Evolutionary conservation across 2,888 invertebrate species (phyloP).

Genomic region (Nematopogon swammerdamellus): DNA sequence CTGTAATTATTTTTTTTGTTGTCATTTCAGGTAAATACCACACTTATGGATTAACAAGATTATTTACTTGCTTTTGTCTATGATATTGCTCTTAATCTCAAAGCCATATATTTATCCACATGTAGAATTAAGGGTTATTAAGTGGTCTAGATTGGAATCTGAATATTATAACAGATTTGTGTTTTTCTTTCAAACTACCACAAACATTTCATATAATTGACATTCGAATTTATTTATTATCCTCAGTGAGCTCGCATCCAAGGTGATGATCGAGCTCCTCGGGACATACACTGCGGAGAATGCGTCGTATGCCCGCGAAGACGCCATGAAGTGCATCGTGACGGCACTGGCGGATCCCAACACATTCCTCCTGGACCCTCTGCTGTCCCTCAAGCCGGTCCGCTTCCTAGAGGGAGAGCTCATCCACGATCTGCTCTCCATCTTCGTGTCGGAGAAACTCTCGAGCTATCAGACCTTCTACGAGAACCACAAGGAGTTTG

Average conservation of each 20-base stretch:
- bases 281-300: slow-evolving; percentile 97
- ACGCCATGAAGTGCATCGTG: slow-evolving; percentile 94
- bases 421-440: slow-evolving; percentile 89
- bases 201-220: too few relatives aligned
- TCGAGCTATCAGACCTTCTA: slow-evolving; percentile 92
- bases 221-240: too few relatives aligned
- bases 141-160: too few relatives aligned
- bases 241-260: slow-evolving; percentile 88
- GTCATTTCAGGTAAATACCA: too few relatives aligned
- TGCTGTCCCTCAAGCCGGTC: slow-evolving; percentile 91
- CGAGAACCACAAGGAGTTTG: slow-evolving; percentile 87
- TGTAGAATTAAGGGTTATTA: too few relatives aligned
- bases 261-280: slow-evolving; percentile 95
- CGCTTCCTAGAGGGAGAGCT: slow-evolving; percentile 92
- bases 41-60: too few relatives aligned
- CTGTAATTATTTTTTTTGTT: too few relatives aligned
- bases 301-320: slow-evolving; percentile 93
- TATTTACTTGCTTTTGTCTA: too few relatives aligned
- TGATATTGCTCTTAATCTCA: too few relatives aligned
- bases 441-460: slow-evolving; percentile 93
- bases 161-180: too few relatives aligned
- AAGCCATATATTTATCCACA: too few relatives aligned
- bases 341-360: slow-evolving; percentile 94
- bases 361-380: slow-evolving; percentile 92
- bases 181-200: too few relatives aligned